These are phyloP conservation scores for Dastarcus helophoroides DNA, from an alignment of 2,888 invertebrate species.

Conservation along the genomic window DNA sequence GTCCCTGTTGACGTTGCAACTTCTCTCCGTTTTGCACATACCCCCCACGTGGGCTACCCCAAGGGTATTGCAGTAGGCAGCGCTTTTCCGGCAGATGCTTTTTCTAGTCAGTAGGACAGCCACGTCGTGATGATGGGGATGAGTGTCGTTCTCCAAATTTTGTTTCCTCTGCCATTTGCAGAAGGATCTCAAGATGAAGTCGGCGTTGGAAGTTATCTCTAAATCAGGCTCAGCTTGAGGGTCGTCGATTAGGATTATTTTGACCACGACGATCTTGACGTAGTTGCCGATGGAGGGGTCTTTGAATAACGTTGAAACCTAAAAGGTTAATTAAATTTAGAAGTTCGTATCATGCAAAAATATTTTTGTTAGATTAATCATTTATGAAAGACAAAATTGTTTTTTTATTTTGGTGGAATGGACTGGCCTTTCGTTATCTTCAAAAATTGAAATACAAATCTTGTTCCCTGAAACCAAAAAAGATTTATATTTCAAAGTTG, in stretches of 20 bases:
- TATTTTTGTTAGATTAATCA: too few species aligned
- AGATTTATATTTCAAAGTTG: too few species aligned
- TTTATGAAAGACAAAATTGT: too few species aligned
- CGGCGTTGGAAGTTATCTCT: conserved; percentile 70
- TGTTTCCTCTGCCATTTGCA: conserved; percentile 71
- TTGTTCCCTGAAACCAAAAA: too few species aligned
- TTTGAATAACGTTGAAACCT: conserved; percentile 69
- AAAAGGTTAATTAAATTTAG: too few species aligned
- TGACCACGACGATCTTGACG: conserved; percentile 80
- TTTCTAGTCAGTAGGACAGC: conserved; percentile 75
- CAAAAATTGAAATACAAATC: too few species aligned
- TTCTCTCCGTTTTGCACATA: conserved; percentile 74
- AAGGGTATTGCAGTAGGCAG: conserved; percentile 52
- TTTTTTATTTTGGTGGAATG: too few species aligned
- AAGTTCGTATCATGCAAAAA: too few species aligned
- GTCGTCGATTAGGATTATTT: conserved; percentile 67
- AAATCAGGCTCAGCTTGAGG: conserved; percentile 46
- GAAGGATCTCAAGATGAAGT: conserved; percentile 71
- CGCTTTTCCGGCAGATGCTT: conserved; percentile 53
- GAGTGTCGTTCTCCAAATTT: conserved; percentile 63
- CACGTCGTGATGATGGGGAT: conserved; percentile 84
- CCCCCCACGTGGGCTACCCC: conserved; percentile 84
- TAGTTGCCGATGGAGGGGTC: conserved; percentile 84
- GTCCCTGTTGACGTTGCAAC: conserved; percentile 86
- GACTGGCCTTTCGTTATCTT: too few species aligned